Evolutionary conservation across 2,113 vertebrate genomes (phyloP), one percentile per base, ranked within the genome.

Genomic region (Urocolius indicus): DNA sequence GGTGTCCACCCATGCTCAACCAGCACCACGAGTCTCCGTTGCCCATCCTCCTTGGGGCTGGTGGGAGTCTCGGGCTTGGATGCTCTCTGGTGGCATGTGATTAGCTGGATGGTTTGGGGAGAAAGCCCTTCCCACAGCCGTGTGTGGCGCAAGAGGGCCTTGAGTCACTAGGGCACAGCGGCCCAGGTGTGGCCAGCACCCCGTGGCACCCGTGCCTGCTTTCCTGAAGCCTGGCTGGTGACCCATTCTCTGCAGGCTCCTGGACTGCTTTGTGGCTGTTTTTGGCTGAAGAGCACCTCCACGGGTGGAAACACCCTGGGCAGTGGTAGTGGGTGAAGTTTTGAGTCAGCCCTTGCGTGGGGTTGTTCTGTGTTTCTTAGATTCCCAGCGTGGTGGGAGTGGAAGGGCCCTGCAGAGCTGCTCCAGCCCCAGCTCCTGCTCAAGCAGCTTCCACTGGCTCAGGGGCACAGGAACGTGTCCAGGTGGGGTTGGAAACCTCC

Each of bases 61-160:
- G 2, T 59, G 55, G 13, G 30, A 24, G 23, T 55, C 45, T 32
- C 51, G 48, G 14, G 5, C 52, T 85, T 2, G 3, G 48, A 21
- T 45, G 43, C 32, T 75, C 58, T 75, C 62, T 5, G 5, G 9
- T 5, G 1, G 9, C 1, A 0, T 3, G 21, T 65, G 22, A 62
- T 88, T 63, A 36, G 26, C 4, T 2, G 17, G 49, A 30, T 6
- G 34, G n/a, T 43, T 62, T 2, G 3, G 12, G 62, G 67, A 91
- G 80, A 73, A 93, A 91, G 49, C 72, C 3, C 32, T 91, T 79
- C 80, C 79, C 1, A 4, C 61, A 71, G 52, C 58, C 22, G 30
- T 62, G 45, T 2, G 4, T 1, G 8, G 34, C 3, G 7, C 58
- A 14, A 54, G 38, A 80, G 34, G 34, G 26, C n/a, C 75, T 30